Base-by-base conservation (phyloP, 2,113 vertebrate genomes). In the Nerophis ophidion region DNA sequence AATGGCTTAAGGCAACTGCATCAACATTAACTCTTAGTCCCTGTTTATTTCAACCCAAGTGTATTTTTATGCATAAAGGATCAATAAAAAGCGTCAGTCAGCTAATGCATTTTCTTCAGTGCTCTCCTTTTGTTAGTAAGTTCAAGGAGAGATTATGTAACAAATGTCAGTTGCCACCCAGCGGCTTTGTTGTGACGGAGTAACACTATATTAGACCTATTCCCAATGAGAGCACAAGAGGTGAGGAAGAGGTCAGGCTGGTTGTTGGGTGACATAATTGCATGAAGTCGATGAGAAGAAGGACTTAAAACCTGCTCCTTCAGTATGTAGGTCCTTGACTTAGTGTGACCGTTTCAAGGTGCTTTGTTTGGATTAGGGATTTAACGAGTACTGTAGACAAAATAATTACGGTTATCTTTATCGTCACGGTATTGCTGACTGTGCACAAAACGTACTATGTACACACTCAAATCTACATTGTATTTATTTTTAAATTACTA, bases 321-420 rank as follows among this genome's bases (percentile, higher is more conserved):
- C 49, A 40, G 74, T 74, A 74, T 74, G 34, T 74, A 68, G 77
- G 74, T 56, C 71, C 65, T 50, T 71, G 68, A 77, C 65, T 76
- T 61, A 38, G 36, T 65, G 16, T 49, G 54, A 79, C 73, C 65
- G 60, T 78, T 73, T 75, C 50, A 77, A 73, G 67, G n/a, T 57
- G n/a, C 26, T 54, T 38, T 68, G 51, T 77, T 49, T 63, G 38
- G 38, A 40, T 8, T 9, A 9, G 10, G 8, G 8, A 40, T 40
- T 9, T 9, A 40, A 40, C 6, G 38, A 26, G 26, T 26, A 26
- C 26, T 26, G 26, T 26, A 26, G 26, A 26, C 26, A 26, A 26
- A 26, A 26, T 26, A 26, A 26, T 26, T 26, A 26, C 26, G 26
- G 26, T 26, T 26, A 26, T 26, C 26, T 26, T 26, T 26, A 26